Conservation (phyloP, 2,797 vertebrate species). For the Alca torda region DNA sequence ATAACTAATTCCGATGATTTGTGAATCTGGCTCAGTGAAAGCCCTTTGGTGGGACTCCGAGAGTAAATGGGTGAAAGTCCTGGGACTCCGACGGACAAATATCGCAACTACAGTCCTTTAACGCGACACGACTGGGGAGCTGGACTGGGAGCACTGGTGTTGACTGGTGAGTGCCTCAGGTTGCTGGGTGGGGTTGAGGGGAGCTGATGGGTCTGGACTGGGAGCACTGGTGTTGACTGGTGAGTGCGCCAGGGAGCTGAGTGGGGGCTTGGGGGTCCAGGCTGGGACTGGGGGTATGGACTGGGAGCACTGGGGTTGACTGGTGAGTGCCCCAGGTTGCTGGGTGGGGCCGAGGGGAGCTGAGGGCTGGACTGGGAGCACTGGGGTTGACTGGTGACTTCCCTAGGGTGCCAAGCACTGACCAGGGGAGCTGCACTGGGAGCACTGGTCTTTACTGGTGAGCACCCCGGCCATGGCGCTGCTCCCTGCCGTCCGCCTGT, state of each 20-base stretch:
- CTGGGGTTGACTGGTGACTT: neutral
- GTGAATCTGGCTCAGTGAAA: too few relatives aligned
- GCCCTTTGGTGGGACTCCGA: too few relatives aligned
- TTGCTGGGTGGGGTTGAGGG: neutral
- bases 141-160: too few relatives aligned
- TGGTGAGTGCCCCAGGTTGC: neutral
- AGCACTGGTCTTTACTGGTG: neutral
- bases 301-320: neutral
- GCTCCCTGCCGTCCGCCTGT: neutral
- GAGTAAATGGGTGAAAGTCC: too few relatives aligned
- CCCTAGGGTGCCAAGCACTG: neutral
- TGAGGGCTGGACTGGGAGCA: neutral
- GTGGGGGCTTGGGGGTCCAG: too few relatives aligned
- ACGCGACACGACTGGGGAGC: too few relatives aligned
- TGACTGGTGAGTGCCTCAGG: neutral
- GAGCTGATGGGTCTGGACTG: neutral
- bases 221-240: neutral
- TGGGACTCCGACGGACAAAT: too few relatives aligned
- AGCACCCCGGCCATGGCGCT: neutral
- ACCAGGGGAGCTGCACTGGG: neutral
- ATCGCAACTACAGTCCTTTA: too few relatives aligned
- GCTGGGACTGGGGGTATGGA: too few relatives aligned
- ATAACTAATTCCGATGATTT: too few relatives aligned
- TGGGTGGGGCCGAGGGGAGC: neutral
- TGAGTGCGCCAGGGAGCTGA: too few relatives aligned